A percentile compares a stretch with the other conserved stretches of the same genome.
These are phyloP conservation scores for Temnothorax longispinosus DNA, from an alignment of 1,140 invertebrate genomes.

Conservation along the genomic window DNA sequence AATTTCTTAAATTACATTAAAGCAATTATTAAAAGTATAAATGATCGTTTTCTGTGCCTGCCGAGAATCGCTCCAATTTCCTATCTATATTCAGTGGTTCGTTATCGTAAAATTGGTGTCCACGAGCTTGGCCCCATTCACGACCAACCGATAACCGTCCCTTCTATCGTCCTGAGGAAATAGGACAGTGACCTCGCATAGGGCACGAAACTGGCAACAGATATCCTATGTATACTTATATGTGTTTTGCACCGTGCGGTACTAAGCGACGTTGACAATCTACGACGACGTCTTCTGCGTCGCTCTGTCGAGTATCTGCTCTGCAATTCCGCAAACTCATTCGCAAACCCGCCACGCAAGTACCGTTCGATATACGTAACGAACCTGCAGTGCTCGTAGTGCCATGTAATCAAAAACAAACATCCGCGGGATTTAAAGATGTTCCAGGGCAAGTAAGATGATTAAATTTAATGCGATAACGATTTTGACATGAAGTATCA, in stretches of 20 bases:
- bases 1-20: constrained; percentile 1
- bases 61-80: constrained; percentile 39
- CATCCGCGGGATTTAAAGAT: not conserved
- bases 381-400: not conserved
- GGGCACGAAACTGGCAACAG: constrained; percentile 32
- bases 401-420: constrained; percentile 25
- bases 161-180: constrained; percentile 50
- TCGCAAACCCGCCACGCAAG: constrained; percentile 40
- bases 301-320: constrained; percentile 45
- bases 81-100: constrained; percentile 63
- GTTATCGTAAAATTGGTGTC: constrained; percentile 68
- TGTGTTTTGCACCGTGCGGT: constrained; percentile 51
- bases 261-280: constrained; percentile 55
- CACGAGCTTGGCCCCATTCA: constrained; percentile 33
- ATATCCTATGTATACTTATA: constrained; percentile 58
- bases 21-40: not conserved
- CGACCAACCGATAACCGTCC: constrained; percentile 4
- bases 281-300: constrained; percentile 48
- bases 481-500: not conserved
- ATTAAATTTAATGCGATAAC: not conserved
- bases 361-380: constrained; percentile 43
- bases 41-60: not conserved
- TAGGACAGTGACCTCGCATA: constrained; percentile 57
- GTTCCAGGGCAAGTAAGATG: not conserved
- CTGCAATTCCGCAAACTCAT: constrained; percentile 61